Base-by-base conservation (phyloP, 2,797 vertebrate species). In the Melanotaenia maccullochi region DNA sequence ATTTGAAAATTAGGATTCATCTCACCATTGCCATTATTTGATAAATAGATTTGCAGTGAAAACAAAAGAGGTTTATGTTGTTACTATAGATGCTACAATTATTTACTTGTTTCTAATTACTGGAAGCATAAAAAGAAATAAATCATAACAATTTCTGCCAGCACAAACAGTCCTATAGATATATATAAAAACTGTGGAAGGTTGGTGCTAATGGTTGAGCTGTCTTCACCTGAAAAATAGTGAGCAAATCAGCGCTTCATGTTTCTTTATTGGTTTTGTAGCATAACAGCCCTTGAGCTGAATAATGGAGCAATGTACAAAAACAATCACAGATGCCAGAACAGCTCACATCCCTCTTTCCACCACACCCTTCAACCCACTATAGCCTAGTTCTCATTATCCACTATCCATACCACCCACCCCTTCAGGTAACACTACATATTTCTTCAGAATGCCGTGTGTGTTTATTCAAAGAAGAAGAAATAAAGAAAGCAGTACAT, bases 1-100 rank as follows among this genome's bases (percentile, higher is more conserved):
- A 65, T 75, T 68, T 68, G 18, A 71, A 74, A 79, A 62, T 76
- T 62, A 83, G 62, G 73, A 73, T 67, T 78, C 62, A 57, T 90
- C 85, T 79, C 61, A 76, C 59, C 58, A 30, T 73, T 25, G 36
- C 60, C 49, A 56, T 68, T 20, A 68, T 80, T 85, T 83, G 63
- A 85, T 79, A 47, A 68, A 81, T 24, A 61, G 32, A 58, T 89
- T 79, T 78, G 61, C 64, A 9, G 35, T 51, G 67, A 79, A 78
- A 81, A 57, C 42, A n/a, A 51, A 38, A 62, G 67, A 81, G 57
- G 76, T 82, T 86, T 86, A 81, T 40, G 51, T 55, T 52, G 28
- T 6, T 28, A 49, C 33, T 47, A 28, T 32, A 40, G 13, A 87
- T 67, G 52, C 71, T 30, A 60, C 38, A 25, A 44, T 78, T 69